phyloP scores from a whole-genome alignment of 30 jellyfish, hydroid and myxozoan species.

The Aurelia coerulea region DNA sequence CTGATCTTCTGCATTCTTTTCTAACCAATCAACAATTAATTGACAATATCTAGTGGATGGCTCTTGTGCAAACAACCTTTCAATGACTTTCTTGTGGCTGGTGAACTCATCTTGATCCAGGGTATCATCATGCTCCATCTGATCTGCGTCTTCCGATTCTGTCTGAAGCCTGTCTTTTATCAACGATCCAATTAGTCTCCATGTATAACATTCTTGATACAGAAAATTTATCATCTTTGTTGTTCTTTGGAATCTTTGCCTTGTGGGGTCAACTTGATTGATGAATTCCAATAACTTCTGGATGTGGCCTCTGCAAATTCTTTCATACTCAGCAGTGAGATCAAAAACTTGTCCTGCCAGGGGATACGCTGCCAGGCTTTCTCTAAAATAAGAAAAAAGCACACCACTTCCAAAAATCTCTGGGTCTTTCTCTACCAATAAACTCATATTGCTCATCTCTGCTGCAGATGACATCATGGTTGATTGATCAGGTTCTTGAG shows the following conservation, averaged over 20 bases:
- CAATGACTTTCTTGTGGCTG: constrained; percentile 74
- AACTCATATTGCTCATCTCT: constrained; percentile 29
- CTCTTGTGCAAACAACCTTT: constrained; percentile 72
- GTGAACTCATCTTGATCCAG: constrained; percentile 56
- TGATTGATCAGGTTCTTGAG: too few relatives aligned
- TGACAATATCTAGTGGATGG: constrained; percentile 88
- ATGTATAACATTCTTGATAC: constrained; percentile 93
- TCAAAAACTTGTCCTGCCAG: constrained; percentile 91
- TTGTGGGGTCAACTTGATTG: constrained; percentile 79
- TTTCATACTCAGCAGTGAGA: constrained; percentile 74
- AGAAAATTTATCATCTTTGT: constrained; percentile 64
- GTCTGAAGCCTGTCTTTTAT: constrained; percentile 56
- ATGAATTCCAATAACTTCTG: constrained; percentile 47
- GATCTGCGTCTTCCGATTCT: constrained; percentile 17
- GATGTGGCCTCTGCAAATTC: constrained; percentile 75
- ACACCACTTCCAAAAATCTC: constrained; percentile 63
- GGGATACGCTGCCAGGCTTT: constrained; percentile 51
- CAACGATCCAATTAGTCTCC: constrained; percentile 91
- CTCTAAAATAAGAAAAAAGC: constrained; percentile 63
- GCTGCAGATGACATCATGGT: constrained; percentile 4
- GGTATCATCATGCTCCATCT: constrained; percentile 15
- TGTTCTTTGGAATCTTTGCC: constrained; percentile 73
- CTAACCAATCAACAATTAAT: constrained; percentile 94
- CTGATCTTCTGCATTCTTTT: constrained; percentile 87
- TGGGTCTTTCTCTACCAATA: constrained; percentile 65